Evolutionary conservation across 2,113 vertebrate species (phyloP).

Genomic region (Carlito syrichta): DNA sequence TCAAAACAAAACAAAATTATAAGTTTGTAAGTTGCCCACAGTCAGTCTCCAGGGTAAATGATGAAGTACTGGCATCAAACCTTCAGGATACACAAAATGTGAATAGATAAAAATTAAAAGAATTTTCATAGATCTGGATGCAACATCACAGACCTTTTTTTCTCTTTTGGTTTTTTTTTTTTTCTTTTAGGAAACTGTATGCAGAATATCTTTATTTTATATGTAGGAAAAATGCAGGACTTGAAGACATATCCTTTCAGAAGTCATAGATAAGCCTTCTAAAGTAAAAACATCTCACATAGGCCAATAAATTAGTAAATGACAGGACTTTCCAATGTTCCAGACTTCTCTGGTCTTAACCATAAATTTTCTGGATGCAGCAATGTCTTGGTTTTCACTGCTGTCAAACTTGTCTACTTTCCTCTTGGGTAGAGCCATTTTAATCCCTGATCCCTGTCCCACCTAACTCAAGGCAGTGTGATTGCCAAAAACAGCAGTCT

Average conservation of each 20-base stretch:
- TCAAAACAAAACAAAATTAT: background rate
- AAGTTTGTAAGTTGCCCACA: background rate
- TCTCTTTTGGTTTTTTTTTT: background rate
- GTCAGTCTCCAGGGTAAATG: background rate
- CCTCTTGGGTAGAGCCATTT: slow-evolving; percentile 20
- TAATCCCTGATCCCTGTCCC: slow-evolving; percentile 31
- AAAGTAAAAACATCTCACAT: slow-evolving; percentile 38
- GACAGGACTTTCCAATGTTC: background rate
- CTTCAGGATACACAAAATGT: background rate
- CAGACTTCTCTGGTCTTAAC: slow-evolving; percentile 42
- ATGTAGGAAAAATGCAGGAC: background rate
- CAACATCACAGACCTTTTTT: background rate
- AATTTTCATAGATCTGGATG: background rate
- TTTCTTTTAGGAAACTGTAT: slow-evolving; percentile 26
- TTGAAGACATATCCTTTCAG: slow-evolving; percentile 17
- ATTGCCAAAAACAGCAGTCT: slow-evolving; percentile 23
- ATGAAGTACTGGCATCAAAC: background rate
- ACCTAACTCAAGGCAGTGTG: slow-evolving; percentile 28
- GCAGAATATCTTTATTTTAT: slow-evolving; percentile 35
- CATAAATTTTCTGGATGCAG: slow-evolving; percentile 49
- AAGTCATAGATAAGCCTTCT: slow-evolving; percentile 5
- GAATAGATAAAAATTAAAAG: background rate
- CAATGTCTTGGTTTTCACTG: slow-evolving; percentile 43
- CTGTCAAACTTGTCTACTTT: slow-evolving; percentile 20
- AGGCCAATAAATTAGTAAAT: slow-evolving; percentile 40